Conservation (phyloP, 2,113 vertebrate species). For the Polyodon spathula region DNA sequence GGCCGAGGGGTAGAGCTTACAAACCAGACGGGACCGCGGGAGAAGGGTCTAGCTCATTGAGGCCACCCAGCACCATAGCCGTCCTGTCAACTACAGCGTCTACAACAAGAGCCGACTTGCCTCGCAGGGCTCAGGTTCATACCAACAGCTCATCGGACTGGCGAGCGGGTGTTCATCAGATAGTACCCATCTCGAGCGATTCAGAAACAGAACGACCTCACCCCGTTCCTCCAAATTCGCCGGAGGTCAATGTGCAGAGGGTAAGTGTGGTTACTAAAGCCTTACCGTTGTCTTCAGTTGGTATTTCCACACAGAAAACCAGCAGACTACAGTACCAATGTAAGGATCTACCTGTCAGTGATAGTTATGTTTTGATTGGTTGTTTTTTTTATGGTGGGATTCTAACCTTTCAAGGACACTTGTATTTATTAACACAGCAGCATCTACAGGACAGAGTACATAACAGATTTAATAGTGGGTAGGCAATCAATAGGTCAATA, state of each 20-base stretch:
- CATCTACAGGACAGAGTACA: too few relatives aligned
- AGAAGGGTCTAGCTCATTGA: conserved; percentile 35
- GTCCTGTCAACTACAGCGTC: conserved; percentile 25
- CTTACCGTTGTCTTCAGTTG: neutral
- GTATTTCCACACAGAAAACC: neutral
- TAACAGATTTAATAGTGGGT: too few relatives aligned
- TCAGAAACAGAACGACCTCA: conserved; percentile 42
- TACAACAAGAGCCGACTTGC: conserved; percentile 14
- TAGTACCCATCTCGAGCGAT: conserved; percentile 40
- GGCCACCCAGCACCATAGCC: conserved; percentile 40
- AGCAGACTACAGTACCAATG: too few relatives aligned
- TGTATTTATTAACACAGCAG: too few relatives aligned
- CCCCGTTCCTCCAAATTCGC: conserved; percentile 61
- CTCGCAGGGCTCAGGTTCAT: conserved; percentile 17
- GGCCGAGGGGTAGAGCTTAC: conserved; percentile 34
- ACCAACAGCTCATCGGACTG: conserved; percentile 20
- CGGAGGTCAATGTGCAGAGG: conserved; percentile 26
- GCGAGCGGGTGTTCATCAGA: conserved; percentile 33
- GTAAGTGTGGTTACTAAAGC: conserved; percentile 18
- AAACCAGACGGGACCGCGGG: conserved; percentile 44
- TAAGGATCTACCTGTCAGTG: too few relatives aligned
- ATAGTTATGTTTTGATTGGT: too few relatives aligned
- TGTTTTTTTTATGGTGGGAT: too few relatives aligned
- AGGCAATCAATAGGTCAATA: too few relatives aligned
- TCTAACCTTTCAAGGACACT: too few relatives aligned